These are phyloP conservation scores for Prionace glauca DNA, from an alignment of 2,797 vertebrate species.

Conservation along the genomic window DNA sequence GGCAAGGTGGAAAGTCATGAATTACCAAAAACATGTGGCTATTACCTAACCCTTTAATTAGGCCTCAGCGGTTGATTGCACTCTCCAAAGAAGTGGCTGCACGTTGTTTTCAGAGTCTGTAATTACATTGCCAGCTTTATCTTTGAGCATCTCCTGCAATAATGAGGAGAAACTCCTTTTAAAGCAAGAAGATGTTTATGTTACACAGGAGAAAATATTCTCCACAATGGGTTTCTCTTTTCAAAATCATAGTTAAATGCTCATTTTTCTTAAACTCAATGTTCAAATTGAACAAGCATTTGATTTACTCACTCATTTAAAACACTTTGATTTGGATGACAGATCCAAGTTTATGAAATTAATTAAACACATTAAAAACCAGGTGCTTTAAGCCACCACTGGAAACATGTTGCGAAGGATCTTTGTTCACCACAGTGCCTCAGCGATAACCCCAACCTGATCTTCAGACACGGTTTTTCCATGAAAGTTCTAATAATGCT, in stretches of 20 bases:
- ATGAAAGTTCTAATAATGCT: background rate
- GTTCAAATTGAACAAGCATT: background rate
- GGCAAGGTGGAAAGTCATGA: constrained; percentile 49
- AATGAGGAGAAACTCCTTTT: constrained; percentile 58
- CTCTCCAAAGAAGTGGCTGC: constrained; percentile 82
- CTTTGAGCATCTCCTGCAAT: constrained; percentile 73
- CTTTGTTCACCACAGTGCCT: too few relatives aligned
- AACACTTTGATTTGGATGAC: background rate
- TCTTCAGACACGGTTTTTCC: background rate
- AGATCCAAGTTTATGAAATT: background rate
- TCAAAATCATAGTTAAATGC: background rate
- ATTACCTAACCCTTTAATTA: constrained; percentile 70
- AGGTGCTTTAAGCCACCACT: background rate
- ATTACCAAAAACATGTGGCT: constrained; percentile 48
- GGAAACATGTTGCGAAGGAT: background rate
- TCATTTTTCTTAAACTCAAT: background rate
- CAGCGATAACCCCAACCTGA: background rate
- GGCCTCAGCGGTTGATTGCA: constrained; percentile 67
- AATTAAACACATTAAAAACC: background rate
- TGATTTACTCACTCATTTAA: background rate
- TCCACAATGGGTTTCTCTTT: background rate
- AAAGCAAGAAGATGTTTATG: background rate
- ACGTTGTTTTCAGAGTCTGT: constrained; percentile 57
- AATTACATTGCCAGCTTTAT: constrained; percentile 61
- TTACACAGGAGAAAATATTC: background rate